Conservation (phyloP, 2,888 invertebrate genomes). For the Epirrhoe alternata region DNA sequence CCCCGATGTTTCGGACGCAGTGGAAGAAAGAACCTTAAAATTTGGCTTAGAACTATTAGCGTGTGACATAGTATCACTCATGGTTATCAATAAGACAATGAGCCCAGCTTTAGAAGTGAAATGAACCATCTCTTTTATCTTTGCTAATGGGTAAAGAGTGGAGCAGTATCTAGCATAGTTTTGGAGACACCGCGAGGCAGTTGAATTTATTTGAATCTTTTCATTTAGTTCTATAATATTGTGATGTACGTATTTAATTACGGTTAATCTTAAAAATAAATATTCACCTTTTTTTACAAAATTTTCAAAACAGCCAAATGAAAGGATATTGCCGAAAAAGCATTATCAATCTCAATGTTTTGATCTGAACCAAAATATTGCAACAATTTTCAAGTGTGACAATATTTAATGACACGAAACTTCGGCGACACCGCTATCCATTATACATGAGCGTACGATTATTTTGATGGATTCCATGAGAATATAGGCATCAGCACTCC, state of each 20-base stretch:
- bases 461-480: constrained; percentile 82
- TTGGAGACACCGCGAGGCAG: constrained; percentile 28
- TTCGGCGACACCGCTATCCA: constrained; percentile 77
- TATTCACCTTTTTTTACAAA: background rate
- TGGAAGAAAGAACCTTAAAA: constrained; percentile 73
- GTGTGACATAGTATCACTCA: constrained; percentile 66
- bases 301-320: background rate
- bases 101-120: constrained; percentile 65
- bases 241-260: no score
- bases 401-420: constrained; percentile 68
- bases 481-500: constrained; percentile 81
- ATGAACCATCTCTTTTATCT: constrained; percentile 79
- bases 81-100: constrained; percentile 69
- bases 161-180: background rate
- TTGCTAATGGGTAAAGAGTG: constrained; percentile 60
- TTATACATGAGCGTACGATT: constrained; percentile 80
- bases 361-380: constrained; percentile 43
- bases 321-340: constrained; percentile 5
- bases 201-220: constrained; percentile 36
- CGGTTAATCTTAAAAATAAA: background rate
- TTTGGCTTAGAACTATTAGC: constrained; percentile 72
- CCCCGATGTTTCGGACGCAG: constrained; percentile 73
- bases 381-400: constrained; percentile 50
- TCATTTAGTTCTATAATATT: constrained; percentile 28
- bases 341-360: constrained; percentile 45